These are phyloP conservation scores for Formicarius rufipectus DNA, from an alignment of 2,113 vertebrate species.

Conservation along the genomic window DNA sequence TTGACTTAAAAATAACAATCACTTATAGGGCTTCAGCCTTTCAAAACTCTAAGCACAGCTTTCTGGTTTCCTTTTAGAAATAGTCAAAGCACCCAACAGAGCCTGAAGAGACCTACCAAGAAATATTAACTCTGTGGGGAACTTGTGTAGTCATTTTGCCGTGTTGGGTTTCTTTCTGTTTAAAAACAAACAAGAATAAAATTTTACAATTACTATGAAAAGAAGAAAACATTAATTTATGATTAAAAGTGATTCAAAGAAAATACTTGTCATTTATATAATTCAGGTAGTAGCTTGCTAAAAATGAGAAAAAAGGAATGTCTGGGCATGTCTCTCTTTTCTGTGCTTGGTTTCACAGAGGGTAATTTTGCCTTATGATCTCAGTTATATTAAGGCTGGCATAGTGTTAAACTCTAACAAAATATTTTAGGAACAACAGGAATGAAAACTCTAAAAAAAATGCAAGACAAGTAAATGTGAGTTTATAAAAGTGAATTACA, in stretches of 20 bases:
- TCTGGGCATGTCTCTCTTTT: background rate
- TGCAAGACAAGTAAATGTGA: background rate
- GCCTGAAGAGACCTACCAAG: background rate
- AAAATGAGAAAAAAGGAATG: background rate
- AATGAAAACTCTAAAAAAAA: background rate
- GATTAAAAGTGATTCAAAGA: background rate
- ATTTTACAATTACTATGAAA: background rate
- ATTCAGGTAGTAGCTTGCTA: background rate
- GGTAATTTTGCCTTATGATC: background rate
- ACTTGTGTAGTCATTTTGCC: background rate
- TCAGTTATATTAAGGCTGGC: background rate
- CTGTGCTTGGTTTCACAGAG: background rate
- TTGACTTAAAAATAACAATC: background rate
- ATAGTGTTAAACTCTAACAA: background rate
- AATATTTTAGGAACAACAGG: background rate
- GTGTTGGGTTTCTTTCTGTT: background rate
- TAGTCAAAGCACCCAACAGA: background rate
- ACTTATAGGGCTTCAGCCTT: background rate
- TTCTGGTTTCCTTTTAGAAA: background rate
- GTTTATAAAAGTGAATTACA: background rate
- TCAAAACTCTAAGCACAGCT: background rate
- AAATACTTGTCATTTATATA: background rate
- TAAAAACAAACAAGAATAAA: background rate
- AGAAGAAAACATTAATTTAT: background rate
- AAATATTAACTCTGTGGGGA: background rate